Evolutionary conservation across 2,888 invertebrate genomes (phyloP).

Genomic region (Dendrolimus houi): DNA sequence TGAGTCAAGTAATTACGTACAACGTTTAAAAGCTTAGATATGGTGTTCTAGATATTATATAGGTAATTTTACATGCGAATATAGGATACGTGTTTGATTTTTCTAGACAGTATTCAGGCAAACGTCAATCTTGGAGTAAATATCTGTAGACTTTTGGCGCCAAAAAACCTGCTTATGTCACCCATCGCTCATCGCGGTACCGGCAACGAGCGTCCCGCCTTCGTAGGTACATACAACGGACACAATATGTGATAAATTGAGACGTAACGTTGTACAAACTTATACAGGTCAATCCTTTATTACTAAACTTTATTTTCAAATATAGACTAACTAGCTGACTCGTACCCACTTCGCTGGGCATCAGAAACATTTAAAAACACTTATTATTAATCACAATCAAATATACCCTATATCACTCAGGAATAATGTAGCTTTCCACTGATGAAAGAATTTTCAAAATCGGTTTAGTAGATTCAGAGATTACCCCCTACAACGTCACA

Average conservation of each 20-base stretch:
- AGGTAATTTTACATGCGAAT: neutral
- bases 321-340: too few species aligned
- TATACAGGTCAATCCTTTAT: slow-evolving; percentile 4
- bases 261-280: slow-evolving; percentile 39
- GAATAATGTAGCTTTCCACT: too few species aligned
- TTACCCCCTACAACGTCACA: too few species aligned
- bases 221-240: slow-evolving; percentile 14
- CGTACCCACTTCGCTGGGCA: too few species aligned
- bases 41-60: too few species aligned
- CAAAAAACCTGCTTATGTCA: slow-evolving; percentile 32
- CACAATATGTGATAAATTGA: slow-evolving; percentile 43
- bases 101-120: neutral
- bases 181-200: slow-evolving; percentile 17
- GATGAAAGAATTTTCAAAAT: too few species aligned
- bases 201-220: slow-evolving; percentile 15
- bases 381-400: too few species aligned
- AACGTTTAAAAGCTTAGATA: too few species aligned
- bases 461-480: too few species aligned
- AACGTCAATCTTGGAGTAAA: neutral
- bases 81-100: neutral
- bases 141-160: slow-evolving; percentile 17
- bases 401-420: too few species aligned
- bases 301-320: neutral
- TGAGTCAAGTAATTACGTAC: too few species aligned
- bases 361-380: too few species aligned